Conservation (phyloP, 2,888 invertebrate species). For the Erpobdella octoculata region DNA sequence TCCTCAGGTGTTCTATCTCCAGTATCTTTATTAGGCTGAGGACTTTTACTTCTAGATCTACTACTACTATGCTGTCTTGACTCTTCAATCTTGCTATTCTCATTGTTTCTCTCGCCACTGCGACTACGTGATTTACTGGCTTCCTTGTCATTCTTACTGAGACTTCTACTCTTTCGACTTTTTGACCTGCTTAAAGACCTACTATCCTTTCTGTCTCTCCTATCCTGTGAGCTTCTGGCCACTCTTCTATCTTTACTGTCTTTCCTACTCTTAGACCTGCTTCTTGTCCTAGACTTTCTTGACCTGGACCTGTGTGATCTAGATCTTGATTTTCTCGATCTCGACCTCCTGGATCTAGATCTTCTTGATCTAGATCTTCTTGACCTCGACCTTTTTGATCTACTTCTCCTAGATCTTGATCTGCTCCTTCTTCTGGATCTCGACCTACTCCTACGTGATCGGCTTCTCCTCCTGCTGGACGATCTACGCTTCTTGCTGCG, state of each 20-base stretch:
- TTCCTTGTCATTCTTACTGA: slow-evolving; percentile 3
- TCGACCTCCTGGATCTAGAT: slow-evolving; percentile 2
- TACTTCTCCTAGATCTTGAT: slow-evolving; percentile 17
- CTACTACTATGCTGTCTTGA: not conserved
- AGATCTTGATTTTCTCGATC: slow-evolving; percentile 12
- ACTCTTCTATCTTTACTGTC: slow-evolving; percentile 18
- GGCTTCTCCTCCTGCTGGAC: slow-evolving; percentile 21
- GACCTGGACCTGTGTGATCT: slow-evolving; percentile 18
- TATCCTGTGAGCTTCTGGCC: slow-evolving; percentile 13
- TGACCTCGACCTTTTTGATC: slow-evolving; percentile 15
- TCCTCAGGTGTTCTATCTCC: no score
- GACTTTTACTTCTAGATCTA: not conserved
- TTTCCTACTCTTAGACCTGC: slow-evolving; percentile 19
- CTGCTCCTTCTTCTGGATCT: slow-evolving; percentile 16
- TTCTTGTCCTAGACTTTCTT: slow-evolving; percentile 16
- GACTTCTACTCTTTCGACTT: slow-evolving; percentile 17
- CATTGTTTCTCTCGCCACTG: slow-evolving; percentile 1
- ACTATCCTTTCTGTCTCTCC: slow-evolving; percentile 21
- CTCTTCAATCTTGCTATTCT: not conserved
- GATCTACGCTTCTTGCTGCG: not conserved
- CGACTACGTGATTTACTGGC: slow-evolving; percentile 16
- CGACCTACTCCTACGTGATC: slow-evolving; percentile 10
- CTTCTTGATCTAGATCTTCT: slow-evolving; percentile 21
- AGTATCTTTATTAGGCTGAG: not conserved
- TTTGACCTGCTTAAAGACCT: slow-evolving; percentile 25